Conservation (phyloP, 2,113 vertebrate species). For the Caretta caretta region DNA sequence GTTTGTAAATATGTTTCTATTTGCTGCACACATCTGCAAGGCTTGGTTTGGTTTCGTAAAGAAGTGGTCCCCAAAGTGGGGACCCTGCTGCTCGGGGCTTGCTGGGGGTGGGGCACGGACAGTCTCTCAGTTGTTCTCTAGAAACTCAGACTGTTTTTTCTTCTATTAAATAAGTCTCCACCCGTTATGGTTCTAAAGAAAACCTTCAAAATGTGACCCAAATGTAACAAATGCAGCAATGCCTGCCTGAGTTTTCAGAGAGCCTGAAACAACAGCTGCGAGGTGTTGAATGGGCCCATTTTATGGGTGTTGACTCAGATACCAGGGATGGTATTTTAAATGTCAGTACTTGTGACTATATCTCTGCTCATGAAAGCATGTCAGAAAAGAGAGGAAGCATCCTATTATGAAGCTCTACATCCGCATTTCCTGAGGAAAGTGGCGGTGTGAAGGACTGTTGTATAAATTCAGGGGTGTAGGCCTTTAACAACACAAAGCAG, state of each 20-base stretch:
- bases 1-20: background rate
- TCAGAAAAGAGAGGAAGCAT: background rate
- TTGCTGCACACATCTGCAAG: background rate
- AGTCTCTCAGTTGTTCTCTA: background rate
- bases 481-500: background rate
- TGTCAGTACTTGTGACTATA: background rate
- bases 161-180: background rate
- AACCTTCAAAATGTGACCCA: background rate
- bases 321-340: background rate
- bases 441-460: too few relatives aligned
- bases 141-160: background rate
- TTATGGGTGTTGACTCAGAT: background rate
- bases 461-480: background rate
- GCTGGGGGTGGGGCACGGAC: background rate
- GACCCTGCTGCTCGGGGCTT: background rate
- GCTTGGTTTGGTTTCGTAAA: background rate
- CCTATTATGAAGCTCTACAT: background rate
- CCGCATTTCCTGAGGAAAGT: background rate
- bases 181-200: background rate
- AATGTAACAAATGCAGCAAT: background rate
- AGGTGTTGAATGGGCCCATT: background rate
- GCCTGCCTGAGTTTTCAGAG: background rate
- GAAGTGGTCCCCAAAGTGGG: background rate
- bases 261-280: background rate
- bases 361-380: background rate